Conservation (phyloP, 2,113 vertebrate species). For the Petrocephalus zakoni region DNA sequence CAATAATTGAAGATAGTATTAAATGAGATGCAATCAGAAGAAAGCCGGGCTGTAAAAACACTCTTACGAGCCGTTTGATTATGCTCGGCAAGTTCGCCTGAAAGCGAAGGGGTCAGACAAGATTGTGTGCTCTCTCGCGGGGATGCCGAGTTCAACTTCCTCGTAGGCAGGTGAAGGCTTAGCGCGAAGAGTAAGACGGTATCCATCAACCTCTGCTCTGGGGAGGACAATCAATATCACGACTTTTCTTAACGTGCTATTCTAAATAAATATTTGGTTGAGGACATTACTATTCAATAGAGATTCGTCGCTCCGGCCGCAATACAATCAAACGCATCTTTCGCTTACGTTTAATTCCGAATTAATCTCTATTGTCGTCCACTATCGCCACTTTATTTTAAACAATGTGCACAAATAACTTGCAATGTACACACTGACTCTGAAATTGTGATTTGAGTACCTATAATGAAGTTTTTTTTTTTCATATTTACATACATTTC, state of each 20-base stretch:
- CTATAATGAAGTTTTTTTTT: background rate
- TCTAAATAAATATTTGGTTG: background rate
- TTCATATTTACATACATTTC: background rate
- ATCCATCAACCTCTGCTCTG: constrained; percentile 13
- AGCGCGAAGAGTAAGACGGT: background rate
- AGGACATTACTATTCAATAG: background rate
- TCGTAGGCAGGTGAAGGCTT: constrained; percentile 12
- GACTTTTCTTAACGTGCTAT: background rate
- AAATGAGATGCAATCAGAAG: constrained; percentile 31
- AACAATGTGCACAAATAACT: background rate
- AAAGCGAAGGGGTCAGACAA: constrained; percentile 32
- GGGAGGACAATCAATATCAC: constrained; percentile 20
- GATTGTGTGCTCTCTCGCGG: constrained; percentile 1
- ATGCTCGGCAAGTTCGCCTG: constrained; percentile 26
- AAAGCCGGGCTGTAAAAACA: constrained; percentile 16
- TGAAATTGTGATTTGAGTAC: background rate
- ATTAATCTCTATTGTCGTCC: background rate
- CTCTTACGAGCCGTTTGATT: constrained; percentile 32
- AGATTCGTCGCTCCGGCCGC: background rate
- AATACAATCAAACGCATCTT: background rate
- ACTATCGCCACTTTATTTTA: background rate
- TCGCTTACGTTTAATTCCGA: background rate
- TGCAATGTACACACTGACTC: background rate
- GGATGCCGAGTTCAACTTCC: background rate
- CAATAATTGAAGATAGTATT: constrained; percentile 33